Percentiles rank a stretch among this genome's conserved stretches.
Conservation (phyloP, 2,113 vertebrate genomes). For the Tragelaphus imberbis region DNA sequence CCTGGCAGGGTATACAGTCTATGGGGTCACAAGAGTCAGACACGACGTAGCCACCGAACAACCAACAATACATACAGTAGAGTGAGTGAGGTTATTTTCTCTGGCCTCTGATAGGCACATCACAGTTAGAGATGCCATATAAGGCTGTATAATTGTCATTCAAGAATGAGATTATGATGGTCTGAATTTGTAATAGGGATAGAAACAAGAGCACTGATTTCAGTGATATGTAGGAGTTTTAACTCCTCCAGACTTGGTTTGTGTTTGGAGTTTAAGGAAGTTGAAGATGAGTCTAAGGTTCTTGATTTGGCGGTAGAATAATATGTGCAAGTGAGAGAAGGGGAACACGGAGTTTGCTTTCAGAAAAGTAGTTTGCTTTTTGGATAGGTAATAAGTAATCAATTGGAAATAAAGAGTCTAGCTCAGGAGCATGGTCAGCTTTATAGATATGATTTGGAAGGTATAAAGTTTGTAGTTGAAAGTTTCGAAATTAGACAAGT, state of each 20-base stretch:
- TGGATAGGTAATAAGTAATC: background rate
- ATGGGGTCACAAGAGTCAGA: background rate
- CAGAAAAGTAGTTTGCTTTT: background rate
- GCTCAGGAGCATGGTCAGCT: background rate
- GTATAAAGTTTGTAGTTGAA: slow-evolving; percentile 6
- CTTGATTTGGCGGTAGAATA: background rate
- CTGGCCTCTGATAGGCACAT: background rate
- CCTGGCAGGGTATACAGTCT: background rate
- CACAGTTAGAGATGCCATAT: background rate
- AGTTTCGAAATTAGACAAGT: background rate
- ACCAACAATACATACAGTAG: background rate
- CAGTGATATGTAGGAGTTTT: background rate
- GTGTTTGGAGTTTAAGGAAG: background rate
- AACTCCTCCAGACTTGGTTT: background rate
- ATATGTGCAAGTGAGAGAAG: background rate
- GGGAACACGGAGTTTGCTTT: background rate
- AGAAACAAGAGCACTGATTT: background rate
- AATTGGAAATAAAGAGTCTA: background rate
- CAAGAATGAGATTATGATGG: background rate
- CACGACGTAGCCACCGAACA: background rate
- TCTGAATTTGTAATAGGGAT: too few species aligned
- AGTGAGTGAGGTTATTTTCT: background rate
- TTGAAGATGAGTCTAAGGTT: background rate
- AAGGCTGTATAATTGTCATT: background rate
- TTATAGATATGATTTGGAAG: background rate